phyloP scores from a whole-genome alignment of 2,797 vertebrate species.

The Chromobotia macracanthus region DNA sequence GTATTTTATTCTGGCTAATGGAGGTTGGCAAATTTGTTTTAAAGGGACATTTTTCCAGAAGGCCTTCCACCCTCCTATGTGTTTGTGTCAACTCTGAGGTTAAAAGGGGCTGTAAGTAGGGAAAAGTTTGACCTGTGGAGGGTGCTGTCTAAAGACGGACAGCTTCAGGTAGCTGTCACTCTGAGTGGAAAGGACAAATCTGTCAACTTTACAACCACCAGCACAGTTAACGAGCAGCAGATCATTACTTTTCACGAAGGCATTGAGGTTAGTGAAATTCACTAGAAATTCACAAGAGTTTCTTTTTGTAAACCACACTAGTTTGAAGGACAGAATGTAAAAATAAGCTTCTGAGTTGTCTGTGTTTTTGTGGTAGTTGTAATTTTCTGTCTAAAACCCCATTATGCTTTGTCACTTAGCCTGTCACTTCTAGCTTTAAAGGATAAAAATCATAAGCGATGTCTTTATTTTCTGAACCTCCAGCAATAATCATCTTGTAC shows the following conservation, averaged over 20 bases:
- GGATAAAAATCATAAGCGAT: constrained; percentile 49
- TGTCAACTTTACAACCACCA: constrained; percentile 76
- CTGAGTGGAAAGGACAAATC: constrained; percentile 70
- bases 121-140: constrained; percentile 80
- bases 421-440: constrained; percentile 25
- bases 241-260: constrained; percentile 65
- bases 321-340: background rate
- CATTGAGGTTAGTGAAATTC: constrained; percentile 71
- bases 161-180: constrained; percentile 77
- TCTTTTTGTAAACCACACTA: background rate
- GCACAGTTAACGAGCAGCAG: constrained; percentile 66
- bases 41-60: constrained; percentile 83
- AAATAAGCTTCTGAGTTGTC: background rate
- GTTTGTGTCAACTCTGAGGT: constrained; percentile 80
- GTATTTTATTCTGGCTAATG: background rate
- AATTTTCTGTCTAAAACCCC: constrained; percentile 53
- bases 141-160: constrained; percentile 75
- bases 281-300: background rate
- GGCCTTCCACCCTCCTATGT: constrained; percentile 84
- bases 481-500: constrained; percentile 13
- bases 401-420: constrained; percentile 52
- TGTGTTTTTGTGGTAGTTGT: constrained; percentile 31
- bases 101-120: constrained; percentile 66
- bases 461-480: background rate
- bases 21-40: background rate